Conservation (phyloP, 2,113 vertebrate genomes). For the Rostratula benghalensis region DNA sequence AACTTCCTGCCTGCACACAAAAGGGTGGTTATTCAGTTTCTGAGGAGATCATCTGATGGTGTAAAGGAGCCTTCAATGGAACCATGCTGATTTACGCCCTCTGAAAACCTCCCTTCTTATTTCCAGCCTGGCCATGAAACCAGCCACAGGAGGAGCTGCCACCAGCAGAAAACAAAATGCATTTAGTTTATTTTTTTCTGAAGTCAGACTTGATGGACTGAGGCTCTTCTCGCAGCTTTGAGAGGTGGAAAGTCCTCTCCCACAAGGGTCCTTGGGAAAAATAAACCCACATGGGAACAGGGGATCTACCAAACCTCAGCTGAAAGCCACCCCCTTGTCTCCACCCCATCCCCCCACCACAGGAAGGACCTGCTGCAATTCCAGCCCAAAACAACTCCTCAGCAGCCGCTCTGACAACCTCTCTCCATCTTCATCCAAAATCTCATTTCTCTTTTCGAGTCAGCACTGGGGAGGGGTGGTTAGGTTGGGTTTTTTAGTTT, state of each 20-base stretch:
- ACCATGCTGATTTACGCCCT: background rate
- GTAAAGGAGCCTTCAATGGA: background rate
- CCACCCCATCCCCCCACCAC: background rate
- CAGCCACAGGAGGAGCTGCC: background rate
- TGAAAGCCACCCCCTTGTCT: accelerated
- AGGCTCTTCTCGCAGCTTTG: background rate
- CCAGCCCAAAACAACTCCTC: background rate
- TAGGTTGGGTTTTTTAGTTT: background rate
- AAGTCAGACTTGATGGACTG: background rate
- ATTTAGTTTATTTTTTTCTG: background rate
- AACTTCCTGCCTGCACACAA: background rate
- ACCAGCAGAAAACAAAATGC: background rate
- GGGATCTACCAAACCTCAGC: background rate
- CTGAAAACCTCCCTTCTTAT: background rate
- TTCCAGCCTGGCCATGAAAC: background rate
- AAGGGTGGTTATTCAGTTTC: background rate
- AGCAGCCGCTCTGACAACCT: background rate
- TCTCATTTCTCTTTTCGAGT: background rate
- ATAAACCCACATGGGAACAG: background rate
- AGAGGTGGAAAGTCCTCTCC: background rate
- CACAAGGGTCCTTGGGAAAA: background rate
- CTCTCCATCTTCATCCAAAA: background rate
- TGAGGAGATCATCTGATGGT: background rate
- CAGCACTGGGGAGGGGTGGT: background rate
- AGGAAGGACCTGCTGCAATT: background rate